Conservation (phyloP, 2,113 vertebrate species). For the Ammodytes dubius region DNA sequence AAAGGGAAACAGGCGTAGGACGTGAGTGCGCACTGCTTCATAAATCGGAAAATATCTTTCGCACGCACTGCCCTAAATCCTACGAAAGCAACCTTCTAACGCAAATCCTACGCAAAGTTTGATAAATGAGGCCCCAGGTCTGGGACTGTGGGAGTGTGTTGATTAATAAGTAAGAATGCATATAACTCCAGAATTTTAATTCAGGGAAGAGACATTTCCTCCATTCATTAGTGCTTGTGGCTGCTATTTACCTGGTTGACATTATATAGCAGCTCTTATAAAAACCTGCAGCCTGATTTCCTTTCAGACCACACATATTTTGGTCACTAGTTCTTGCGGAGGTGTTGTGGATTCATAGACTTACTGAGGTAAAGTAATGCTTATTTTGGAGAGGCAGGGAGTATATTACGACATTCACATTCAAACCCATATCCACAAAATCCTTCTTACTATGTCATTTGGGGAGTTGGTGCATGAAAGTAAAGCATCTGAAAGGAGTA, state of each 20-base stretch:
- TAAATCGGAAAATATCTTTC: too few relatives aligned
- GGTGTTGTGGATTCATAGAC: neutral
- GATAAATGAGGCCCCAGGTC: too few relatives aligned
- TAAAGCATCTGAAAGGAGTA: too few relatives aligned
- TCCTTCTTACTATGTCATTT: too few relatives aligned
- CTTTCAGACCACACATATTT: conserved; percentile 31
- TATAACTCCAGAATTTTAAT: conserved; percentile 30
- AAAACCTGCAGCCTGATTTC: conserved; percentile 25
- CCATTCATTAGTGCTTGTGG: conserved; percentile 18
- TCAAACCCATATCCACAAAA: too few relatives aligned
- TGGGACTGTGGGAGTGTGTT: conserved; percentile 11
- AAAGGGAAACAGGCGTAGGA: too few relatives aligned
- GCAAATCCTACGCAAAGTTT: too few relatives aligned
- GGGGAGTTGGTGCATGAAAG: too few relatives aligned
- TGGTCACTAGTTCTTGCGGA: conserved; percentile 30
- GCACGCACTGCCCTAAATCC: too few relatives aligned
- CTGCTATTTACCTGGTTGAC: conserved; percentile 21
- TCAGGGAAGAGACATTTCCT: conserved; percentile 12
- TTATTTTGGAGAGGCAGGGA: neutral
- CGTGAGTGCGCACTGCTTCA: too few relatives aligned
- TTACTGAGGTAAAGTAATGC: neutral
- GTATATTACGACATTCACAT: conserved; percentile 15
- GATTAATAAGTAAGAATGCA: conserved; percentile 32
- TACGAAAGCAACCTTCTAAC: too few relatives aligned
- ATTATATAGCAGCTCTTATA: conserved; percentile 8